phyloP scores from a whole-genome alignment of 2,797 vertebrate genomes.

The Enteromius mattozi region DNA sequence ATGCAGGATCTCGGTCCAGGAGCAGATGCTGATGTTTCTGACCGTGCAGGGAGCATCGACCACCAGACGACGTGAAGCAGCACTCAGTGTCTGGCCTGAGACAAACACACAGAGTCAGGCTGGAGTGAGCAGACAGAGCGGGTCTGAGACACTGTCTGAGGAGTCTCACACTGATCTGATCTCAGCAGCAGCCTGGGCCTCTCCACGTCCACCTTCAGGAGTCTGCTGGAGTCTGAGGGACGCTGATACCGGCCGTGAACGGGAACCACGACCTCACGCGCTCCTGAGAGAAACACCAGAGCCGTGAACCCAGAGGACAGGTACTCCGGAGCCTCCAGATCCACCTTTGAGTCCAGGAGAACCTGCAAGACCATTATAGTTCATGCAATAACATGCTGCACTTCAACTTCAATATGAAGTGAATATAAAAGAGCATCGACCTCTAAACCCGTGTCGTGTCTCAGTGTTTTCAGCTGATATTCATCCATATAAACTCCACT shows the following conservation, averaged over 20 bases:
- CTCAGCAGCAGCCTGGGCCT: constrained; percentile 82
- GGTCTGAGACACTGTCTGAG: too few species aligned
- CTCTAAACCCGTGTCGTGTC: constrained; percentile 80
- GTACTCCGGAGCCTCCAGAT: constrained; percentile 89
- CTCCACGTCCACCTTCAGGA: constrained; percentile 71
- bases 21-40: constrained; percentile 74
- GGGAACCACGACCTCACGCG: constrained; percentile 78
- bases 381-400: too few species aligned
- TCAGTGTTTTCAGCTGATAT: constrained; percentile 84
- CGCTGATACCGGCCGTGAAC: constrained; percentile 89
- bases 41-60: constrained; percentile 74
- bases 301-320: constrained; percentile 74
- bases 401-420: too few species aligned
- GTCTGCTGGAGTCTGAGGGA: constrained; percentile 69
- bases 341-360: constrained; percentile 77
- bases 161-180: constrained; percentile 78
- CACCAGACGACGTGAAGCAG: constrained; percentile 42
- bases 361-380: constrained; percentile 72
- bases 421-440: constrained; percentile 51
- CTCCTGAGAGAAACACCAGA: constrained; percentile 76
- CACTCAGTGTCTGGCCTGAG: constrained; percentile 64
- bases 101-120: not conserved
- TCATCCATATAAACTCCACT: constrained; percentile 88
- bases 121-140: not conserved
- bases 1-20: constrained; percentile 73